Percentiles rank a stretch among this genome's conserved stretches.
These are phyloP conservation scores for Trachythela sp. DNA, from an alignment of 64 coral and sea anemone species.

Conservation along the genomic window DNA sequence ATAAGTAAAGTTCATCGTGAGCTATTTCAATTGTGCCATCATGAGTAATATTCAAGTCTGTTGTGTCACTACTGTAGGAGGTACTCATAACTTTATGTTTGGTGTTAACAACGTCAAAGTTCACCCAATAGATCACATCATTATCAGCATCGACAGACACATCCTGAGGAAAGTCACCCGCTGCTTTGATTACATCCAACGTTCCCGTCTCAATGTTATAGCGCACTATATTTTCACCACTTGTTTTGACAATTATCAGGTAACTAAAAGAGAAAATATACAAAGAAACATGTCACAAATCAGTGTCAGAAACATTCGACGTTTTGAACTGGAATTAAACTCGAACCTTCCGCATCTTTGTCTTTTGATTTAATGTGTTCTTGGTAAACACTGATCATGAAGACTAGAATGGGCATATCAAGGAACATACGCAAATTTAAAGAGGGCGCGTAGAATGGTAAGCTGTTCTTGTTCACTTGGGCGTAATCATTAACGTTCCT, in stretches of 20 bases:
- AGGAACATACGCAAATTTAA: too few species aligned
- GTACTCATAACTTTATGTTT: not conserved
- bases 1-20: not conserved
- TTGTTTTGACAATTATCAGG: not conserved
- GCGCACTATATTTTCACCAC: not conserved
- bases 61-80: not conserved
- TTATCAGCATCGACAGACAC: not conserved
- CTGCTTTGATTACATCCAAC: not conserved
- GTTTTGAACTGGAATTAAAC: too few species aligned
- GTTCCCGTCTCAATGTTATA: not conserved
- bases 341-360: too few species aligned
- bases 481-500: too few species aligned
- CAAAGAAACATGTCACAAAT: too few species aligned
- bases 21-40: not conserved
- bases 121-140: not conserved
- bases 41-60: not conserved
- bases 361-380: too few species aligned
- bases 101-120: not conserved
- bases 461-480: too few species aligned
- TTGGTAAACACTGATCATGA: too few species aligned
- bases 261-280: not conserved
- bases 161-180: not conserved
- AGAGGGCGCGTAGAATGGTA: too few species aligned
- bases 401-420: too few species aligned
- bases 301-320: too few species aligned